Conservation (phyloP, 23 tunicate species). For the Phallusia fumigata region DNA sequence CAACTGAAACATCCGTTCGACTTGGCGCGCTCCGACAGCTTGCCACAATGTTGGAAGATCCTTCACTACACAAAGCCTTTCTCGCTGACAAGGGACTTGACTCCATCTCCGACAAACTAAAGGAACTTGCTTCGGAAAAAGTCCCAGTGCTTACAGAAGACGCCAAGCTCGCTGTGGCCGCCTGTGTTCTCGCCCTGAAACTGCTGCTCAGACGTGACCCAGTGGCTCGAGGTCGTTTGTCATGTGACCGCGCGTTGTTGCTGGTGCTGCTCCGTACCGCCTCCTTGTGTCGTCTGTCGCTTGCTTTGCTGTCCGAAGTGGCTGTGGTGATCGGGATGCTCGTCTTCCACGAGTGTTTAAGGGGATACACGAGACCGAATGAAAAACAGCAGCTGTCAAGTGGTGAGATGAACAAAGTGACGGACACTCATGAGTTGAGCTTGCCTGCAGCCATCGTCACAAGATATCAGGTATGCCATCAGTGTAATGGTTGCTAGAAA, state of each 20-base stretch:
- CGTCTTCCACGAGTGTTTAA: slow-evolving; percentile 61
- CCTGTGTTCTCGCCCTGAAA: slow-evolving; percentile 64
- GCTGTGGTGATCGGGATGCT: slow-evolving; percentile 57
- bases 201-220: slow-evolving; percentile 36
- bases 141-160: slow-evolving; percentile 62
- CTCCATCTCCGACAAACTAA: slow-evolving; percentile 32
- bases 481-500: too few relatives aligned
- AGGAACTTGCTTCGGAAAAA: slow-evolving; percentile 31
- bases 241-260: slow-evolving; percentile 38
- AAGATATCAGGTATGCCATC: slow-evolving; percentile 55
- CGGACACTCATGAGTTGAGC: slow-evolving; percentile 41
- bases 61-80: slow-evolving; percentile 50
- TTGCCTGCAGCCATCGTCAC: slow-evolving; percentile 63
- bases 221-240: slow-evolving; percentile 30
- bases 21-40: slow-evolving; percentile 83
- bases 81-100: slow-evolving; percentile 56
- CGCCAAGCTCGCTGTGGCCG: slow-evolving; percentile 39
- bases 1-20: slow-evolving; percentile 53
- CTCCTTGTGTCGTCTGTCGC: slow-evolving; percentile 46
- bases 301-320: slow-evolving; percentile 35
- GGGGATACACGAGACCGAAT: slow-evolving; percentile 23
- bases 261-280: slow-evolving; percentile 43
- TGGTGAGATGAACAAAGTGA: not conserved
- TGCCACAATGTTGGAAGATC: slow-evolving; percentile 60
- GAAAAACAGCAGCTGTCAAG: not conserved